phyloP scores from a whole-genome alignment of 2,888 invertebrate species.

The Pogonocherus hispidulus region DNA sequence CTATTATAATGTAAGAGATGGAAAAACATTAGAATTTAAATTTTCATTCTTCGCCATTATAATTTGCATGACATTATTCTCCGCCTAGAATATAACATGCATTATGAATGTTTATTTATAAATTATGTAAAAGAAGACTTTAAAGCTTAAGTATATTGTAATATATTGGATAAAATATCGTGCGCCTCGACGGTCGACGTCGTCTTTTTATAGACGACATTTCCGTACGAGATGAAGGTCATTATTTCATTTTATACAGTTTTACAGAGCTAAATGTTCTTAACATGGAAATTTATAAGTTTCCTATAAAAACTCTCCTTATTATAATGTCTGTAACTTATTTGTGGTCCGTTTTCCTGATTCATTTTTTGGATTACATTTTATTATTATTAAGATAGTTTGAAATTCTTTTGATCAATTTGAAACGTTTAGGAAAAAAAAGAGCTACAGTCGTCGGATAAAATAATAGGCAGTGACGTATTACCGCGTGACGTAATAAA shows the following conservation, averaged over 20 bases:
- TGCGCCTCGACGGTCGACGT: slow-evolving; percentile 53
- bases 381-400: too few species aligned
- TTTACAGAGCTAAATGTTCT: slow-evolving; percentile 55
- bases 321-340: too few species aligned
- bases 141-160: slow-evolving; percentile 65
- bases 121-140: slow-evolving; percentile 68
- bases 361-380: too few species aligned
- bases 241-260: slow-evolving; percentile 58
- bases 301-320: slow-evolving; percentile 37
- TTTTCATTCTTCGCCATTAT: slow-evolving; percentile 63
- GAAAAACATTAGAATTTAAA: slow-evolving; percentile 65
- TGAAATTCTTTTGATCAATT: too few species aligned
- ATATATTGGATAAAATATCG: slow-evolving; percentile 64
- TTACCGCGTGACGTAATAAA: too few species aligned
- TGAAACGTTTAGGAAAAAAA: too few species aligned
- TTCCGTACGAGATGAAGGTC: slow-evolving; percentile 56
- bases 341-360: background rate
- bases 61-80: slow-evolving; percentile 66
- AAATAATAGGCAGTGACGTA: too few species aligned
- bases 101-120: slow-evolving; percentile 70
- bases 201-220: slow-evolving; percentile 54
- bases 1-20: slow-evolving; percentile 58
- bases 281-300: slow-evolving; percentile 60
- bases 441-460: too few species aligned
- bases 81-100: slow-evolving; percentile 66